Base-by-base conservation (phyloP, 2,888 invertebrate species). In the Eupeodes luniger region DNA sequence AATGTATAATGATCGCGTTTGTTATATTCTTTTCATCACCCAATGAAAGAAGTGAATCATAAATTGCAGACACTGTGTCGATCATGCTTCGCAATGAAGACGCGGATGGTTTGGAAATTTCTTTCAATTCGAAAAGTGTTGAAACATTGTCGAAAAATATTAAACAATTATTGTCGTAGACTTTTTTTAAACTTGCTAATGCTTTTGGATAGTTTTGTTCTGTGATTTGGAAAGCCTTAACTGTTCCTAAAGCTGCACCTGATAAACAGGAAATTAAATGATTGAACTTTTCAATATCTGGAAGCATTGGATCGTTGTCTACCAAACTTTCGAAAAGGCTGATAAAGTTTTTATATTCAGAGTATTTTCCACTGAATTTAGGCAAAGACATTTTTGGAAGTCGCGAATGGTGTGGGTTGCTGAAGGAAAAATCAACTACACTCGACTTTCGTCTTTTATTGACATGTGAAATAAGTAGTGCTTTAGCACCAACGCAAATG, bases 1-100 rank as follows among this genome's bases (percentile, higher is more conserved):
- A 84, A 80, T 90, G 79, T 19, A 85, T 89, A 11, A 90, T 34
- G 6, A 89, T 89, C 1, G 86, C 90, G 16, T 85, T 89, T 9
- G 83, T 69, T 10, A 89, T 83, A 5, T 77, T 69, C 44, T 89
- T 89, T 4, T 90, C 87, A 76, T 85, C 70, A 4, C 86, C 81
- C 57, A 86, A 69, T 44, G 89, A 90, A 59, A 87, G 70, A 5
- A 89, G 66, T 4, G 87, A 89, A 66, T 85, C 81, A 49, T 74
- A 74, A 6, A 77, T 47, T 66, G 59, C 89, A 34, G 83, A 87
- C 14, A 90, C 89, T 16, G 85, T 84, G 49, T 89, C 85, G n/a
- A 89, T 88, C 82, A 87, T 86, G 44, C 66, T 76, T n/a, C 86
- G 80, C 62, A 89, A 79, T 34, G 86, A 81, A 62, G 69, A 72